phyloP scores from a whole-genome alignment of 2,888 invertebrate genomes.

The Allygus modestus region DNA sequence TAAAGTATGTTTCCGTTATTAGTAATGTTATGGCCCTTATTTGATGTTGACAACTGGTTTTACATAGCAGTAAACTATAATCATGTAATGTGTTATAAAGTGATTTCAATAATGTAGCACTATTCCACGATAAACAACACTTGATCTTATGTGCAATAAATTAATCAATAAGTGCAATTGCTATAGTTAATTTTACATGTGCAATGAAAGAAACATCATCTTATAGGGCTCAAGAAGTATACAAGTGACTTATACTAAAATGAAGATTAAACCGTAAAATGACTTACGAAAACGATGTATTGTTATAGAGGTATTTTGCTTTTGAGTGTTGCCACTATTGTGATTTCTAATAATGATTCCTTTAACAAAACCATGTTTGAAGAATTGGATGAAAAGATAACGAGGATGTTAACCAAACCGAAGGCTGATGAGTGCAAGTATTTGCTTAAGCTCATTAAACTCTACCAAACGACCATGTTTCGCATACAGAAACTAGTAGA shows the following conservation, averaged over 20 bases:
- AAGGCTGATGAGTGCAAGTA: constrained; percentile 11
- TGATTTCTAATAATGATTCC: not conserved
- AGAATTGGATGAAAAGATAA: constrained; percentile 29
- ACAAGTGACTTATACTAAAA: not conserved
- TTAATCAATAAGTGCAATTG: not conserved
- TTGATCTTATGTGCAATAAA: not conserved
- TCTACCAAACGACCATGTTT: constrained; percentile 47
- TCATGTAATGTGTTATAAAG: not conserved
- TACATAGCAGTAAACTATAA: no score
- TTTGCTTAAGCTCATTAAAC: constrained; percentile 12
- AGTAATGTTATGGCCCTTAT: not conserved
- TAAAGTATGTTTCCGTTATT: not conserved
- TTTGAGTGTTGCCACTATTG: not conserved
- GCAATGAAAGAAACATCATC: not conserved
- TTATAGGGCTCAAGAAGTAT: not conserved
- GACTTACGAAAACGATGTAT: not conserved
- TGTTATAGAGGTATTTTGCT: not conserved
- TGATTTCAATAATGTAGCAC: not conserved
- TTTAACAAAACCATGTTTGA: constrained; percentile 23
- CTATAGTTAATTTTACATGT: not conserved
- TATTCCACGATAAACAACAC: not conserved
- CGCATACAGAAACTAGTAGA: constrained; percentile 34
- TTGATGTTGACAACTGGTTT: not conserved
- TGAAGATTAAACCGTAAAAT: not conserved
- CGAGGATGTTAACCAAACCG: constrained; percentile 16